These are phyloP conservation scores for Epizoanthus illoricatus DNA, from an alignment of 92 coral and sea anemone species.

Conservation along the genomic window DNA sequence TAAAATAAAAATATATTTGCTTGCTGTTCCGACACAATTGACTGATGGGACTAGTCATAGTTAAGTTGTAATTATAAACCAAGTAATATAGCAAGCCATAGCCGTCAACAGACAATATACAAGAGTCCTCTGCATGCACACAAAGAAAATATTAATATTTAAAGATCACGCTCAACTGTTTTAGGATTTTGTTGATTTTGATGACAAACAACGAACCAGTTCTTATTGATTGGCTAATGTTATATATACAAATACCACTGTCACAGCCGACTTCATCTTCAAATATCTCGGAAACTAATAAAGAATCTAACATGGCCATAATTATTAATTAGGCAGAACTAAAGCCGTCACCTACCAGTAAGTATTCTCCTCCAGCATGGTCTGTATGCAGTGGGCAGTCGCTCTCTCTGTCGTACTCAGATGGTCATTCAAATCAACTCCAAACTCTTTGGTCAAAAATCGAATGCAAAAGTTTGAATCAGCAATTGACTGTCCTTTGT, in stretches of 20 bases:
- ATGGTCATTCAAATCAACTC: conserved; percentile 65
- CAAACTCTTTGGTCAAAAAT: conserved; percentile 80
- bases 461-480: conserved; percentile 88
- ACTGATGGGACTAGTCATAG: no score
- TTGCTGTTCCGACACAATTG: no score
- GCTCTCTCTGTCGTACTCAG: conserved; percentile 63
- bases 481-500: conserved; percentile 66
- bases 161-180: no score
- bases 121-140: no score
- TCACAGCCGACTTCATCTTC: neutral
- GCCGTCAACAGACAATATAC: no score
- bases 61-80: no score
- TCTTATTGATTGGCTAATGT: neutral
- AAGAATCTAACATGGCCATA: neutral
- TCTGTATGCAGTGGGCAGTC: conserved; percentile 69
- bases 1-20: no score
- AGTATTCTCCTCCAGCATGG: conserved; percentile 91
- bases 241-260: neutral
- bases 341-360: conserved; percentile 61
- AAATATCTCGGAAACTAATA: neutral
- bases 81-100: no score
- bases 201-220: neutral
- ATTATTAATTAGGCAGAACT: neutral
- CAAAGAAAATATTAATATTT: no score
- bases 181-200: no score